phyloP scores from a whole-genome alignment of 2,797 vertebrate genomes.

The Pantherophis vulpinus region DNA sequence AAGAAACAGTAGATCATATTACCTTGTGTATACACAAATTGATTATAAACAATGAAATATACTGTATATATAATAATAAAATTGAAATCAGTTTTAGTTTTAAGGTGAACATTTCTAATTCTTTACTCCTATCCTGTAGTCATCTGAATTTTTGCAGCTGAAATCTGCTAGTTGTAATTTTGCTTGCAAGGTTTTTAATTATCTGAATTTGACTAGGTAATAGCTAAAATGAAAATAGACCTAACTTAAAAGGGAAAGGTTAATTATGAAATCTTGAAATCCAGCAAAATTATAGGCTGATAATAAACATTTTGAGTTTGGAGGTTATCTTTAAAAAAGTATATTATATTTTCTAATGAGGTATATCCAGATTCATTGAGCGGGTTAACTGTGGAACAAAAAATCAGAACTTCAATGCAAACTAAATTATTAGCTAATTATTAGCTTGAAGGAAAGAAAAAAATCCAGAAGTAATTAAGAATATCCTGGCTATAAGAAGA shows the following conservation, averaged over 20 bases:
- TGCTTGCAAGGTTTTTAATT: background rate
- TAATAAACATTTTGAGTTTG: background rate
- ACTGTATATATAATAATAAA: background rate
- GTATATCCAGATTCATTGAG: background rate
- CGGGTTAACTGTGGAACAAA: background rate
- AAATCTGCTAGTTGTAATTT: background rate
- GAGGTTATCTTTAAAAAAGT: background rate
- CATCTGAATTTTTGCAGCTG: background rate
- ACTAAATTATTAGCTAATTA: background rate
- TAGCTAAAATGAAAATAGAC: background rate
- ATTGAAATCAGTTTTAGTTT: background rate
- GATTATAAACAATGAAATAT: background rate
- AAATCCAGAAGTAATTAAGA: background rate
- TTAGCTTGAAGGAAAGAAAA: background rate
- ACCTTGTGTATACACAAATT: background rate
- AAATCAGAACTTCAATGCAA: background rate
- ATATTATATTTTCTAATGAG: background rate
- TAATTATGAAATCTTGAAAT: background rate
- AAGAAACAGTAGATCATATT: background rate
- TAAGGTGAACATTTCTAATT: background rate
- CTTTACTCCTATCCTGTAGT: background rate
- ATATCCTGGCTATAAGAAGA: background rate
- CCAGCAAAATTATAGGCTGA: background rate
- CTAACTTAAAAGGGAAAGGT: background rate
- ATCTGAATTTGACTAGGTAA: background rate